Conservation (phyloP, 2,797 vertebrate genomes). For the Sebastes elongatus region DNA sequence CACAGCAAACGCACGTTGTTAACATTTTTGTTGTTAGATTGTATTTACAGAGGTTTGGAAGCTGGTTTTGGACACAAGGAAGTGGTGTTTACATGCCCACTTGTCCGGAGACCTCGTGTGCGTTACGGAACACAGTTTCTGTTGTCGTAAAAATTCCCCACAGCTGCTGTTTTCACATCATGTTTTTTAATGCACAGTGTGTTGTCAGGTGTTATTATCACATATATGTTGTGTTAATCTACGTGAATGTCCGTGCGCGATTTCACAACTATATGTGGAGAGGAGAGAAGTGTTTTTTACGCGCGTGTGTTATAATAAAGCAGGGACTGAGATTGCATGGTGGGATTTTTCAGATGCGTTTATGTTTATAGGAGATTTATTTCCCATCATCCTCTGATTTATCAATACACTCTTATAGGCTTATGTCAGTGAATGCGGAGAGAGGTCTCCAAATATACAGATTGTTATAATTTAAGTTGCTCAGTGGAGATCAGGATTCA, state of each 20-base stretch:
- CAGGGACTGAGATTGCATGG: not conserved
- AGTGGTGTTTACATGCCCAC: constrained; percentile 60
- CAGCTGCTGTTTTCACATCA: not conserved
- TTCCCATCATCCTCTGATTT: not conserved
- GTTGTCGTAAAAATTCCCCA: not conserved
- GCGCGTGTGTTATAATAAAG: constrained; percentile 21
- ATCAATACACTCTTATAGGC: not conserved
- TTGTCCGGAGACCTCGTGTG: constrained; percentile 64
- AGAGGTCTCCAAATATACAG: not conserved
- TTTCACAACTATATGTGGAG: not conserved
- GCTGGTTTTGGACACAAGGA: constrained; percentile 36
- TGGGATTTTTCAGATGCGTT: not conserved
- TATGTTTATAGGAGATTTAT: not conserved
- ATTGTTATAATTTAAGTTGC: not conserved
- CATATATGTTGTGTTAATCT: not conserved
- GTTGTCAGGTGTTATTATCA: not conserved
- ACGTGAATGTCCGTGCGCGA: not conserved
- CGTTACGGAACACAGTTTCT: constrained; percentile 13
- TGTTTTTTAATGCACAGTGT: not conserved
- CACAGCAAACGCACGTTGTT: not conserved
- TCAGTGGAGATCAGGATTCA: not conserved
- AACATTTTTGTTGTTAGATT: not conserved
- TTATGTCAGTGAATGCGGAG: not conserved
- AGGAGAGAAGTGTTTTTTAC: constrained; percentile 44
- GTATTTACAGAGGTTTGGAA: constrained; percentile 17